A percentile compares a stretch with the other conserved stretches of the same genome.
Conservation (phyloP, 64 coral and sea anemone genomes). For the Orbicella faveolata region DNA sequence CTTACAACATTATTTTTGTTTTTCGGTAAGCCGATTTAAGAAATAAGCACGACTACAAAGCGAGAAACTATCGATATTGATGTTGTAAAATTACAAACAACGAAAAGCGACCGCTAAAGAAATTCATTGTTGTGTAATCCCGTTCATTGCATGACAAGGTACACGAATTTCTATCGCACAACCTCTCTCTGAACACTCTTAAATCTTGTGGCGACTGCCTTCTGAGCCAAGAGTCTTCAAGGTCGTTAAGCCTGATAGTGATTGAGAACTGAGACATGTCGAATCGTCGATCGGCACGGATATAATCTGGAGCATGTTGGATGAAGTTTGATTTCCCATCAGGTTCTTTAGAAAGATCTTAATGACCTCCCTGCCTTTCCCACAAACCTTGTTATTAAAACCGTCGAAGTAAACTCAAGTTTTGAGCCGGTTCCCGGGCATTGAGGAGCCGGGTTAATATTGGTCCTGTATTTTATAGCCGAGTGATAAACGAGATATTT, state of each 20-base stretch:
- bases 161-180: not conserved
- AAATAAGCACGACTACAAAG: not conserved
- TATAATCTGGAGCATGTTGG: not conserved
- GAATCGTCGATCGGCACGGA: not conserved
- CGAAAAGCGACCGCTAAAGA: slow-evolving; percentile 1
- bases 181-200: not conserved
- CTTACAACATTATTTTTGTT: slow-evolving; percentile 2
- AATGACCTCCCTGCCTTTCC: too few species aligned
- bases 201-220: not conserved
- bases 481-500: too few species aligned
- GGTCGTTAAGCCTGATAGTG: not conserved
- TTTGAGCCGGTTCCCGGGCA: not conserved
- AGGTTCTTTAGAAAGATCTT: not conserved
- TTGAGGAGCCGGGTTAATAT: not conserved
- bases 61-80: not conserved
- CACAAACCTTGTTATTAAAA: too few species aligned
- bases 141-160: not conserved
- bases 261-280: not conserved
- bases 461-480: not conserved
- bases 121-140: not conserved
- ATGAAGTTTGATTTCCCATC: not conserved
- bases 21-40: not conserved
- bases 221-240: not conserved
- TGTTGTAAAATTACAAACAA: not conserved
- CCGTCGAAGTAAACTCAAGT: too few species aligned